Base-by-base conservation (phyloP, 2,113 vertebrate genomes). In the Galemys pyrenaicus region DNA sequence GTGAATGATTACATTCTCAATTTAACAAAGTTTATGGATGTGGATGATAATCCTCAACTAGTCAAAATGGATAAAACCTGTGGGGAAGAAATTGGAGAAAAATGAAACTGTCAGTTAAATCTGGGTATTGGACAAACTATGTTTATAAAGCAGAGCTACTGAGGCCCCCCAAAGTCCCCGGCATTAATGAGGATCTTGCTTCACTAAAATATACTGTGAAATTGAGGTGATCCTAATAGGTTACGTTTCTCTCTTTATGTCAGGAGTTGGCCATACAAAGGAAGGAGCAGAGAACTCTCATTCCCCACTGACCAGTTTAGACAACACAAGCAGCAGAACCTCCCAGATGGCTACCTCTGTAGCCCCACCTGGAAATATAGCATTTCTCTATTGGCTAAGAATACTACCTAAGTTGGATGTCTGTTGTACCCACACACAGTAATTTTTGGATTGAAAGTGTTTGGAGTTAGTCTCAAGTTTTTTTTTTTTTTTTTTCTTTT, bases 161-260 rank as follows among this genome's bases (percentile, higher is more conserved):
- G 28, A 4, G 37, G 16, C 13, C 80, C 91, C 77, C 26, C 44
- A 87, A 64, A 74, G 58, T 82, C 83, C 49, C 44, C 46, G 16
- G n/a, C 35, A 51, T 77, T 75, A 60, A 87, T 83, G 83, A 93
- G 84, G 46, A 80, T 32, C 75, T 84, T 44, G 39, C 39, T 46
- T 94, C 44, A 32, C 85, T 81, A 85, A 91, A 92, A 82, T 51
- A 41, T 26, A 32, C 84, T 80, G 51, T 0, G 0, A 90, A 89
- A 84, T 11, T 87, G 39, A 92, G 49, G 44, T 56, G 54, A 44
- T 95, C 92, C 64, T 70, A 15, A 51, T 0, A 22, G 75, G 6
- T 60, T 84, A 41, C 70, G 94, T 92, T 82, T 67, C 54, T 89
- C 79, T 94, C 82, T 46, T 77, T 94, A n/a, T 94, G 32, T 93